Percentiles rank a stretch among this genome's conserved stretches.
Conservation (phyloP, 2,797 vertebrate genomes). For the Lophius americanus region DNA sequence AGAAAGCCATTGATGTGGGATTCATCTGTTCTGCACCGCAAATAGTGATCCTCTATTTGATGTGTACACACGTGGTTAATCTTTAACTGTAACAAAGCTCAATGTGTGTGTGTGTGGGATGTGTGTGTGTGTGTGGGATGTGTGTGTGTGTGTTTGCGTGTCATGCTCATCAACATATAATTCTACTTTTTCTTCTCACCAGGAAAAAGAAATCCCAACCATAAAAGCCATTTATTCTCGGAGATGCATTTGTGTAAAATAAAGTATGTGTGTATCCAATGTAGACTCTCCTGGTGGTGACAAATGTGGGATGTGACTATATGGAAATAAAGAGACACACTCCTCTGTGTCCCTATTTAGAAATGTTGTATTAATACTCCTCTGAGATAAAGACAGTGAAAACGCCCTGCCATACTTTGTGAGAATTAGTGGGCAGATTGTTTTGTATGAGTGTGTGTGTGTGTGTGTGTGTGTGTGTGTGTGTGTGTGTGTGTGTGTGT, state of each 20-base stretch:
- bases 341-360: slow-evolving; percentile 6
- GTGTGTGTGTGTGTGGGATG: background rate
- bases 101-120: background rate
- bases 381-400: slow-evolving; percentile 46
- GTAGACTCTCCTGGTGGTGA: background rate
- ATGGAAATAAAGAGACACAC: slow-evolving; percentile 1
- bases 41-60: slow-evolving; percentile 48
- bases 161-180: slow-evolving; percentile 8
- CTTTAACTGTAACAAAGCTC: slow-evolving; percentile 28
- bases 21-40: slow-evolving; percentile 55
- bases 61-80: slow-evolving; percentile 47
- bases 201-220: slow-evolving; percentile 15
- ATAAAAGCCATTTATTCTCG: slow-evolving; percentile 4
- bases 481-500: slow-evolving; percentile 24
- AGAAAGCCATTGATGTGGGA: slow-evolving; percentile 59
- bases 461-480: slow-evolving; percentile 44
- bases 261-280: background rate
- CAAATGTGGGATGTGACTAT: background rate
- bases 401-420: slow-evolving; percentile 23
- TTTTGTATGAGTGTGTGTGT: slow-evolving; percentile 41
- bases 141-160: background rate
- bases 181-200: slow-evolving; percentile 17
- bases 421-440: no score
- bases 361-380: slow-evolving; percentile 33
- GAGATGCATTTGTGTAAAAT: slow-evolving; percentile 2